Base-by-base conservation (phyloP, 2,888 invertebrate species). In the Celastrina argiolus region DNA sequence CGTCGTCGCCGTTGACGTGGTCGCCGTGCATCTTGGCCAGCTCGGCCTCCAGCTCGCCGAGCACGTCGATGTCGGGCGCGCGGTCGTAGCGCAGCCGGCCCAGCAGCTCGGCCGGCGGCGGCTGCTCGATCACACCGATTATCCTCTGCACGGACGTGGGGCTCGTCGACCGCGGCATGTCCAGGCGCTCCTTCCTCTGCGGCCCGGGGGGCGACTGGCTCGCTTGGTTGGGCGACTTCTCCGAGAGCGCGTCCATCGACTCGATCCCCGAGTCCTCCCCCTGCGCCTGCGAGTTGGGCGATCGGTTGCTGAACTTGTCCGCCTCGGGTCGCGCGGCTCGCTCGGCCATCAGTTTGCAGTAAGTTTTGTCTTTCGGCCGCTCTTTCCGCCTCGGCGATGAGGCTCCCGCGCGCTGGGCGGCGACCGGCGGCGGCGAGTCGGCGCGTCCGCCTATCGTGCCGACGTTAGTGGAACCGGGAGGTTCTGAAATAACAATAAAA, bases 251-350 rank as follows among this genome's bases (percentile, higher is more conserved):
- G 81, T 97, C 97, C 97, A 97, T 97, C 42, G 97, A 97, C 82
- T 97, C 97, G 67, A 97, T 97, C 16, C 97, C 97, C 67, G 97
- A 97, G 84, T 97, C 97, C 80, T 97, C 97, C 58, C 97, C 97
- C 76, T 95, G 95, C 45, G 92, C 91, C 71, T 92, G 92, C 26
- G 88, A 87, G 74, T 83, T 84, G 67, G 92, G 92, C 18, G 93
- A 93, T 65, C 88, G 77, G 72, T 80, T 83, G 67, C 79, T 81
- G 77, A 86, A 86, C 77, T 87, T 87, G 74, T 87, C 85, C 68
- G 82, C 75, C 69, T 77, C 72, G 72, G 79, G 73, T 71, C 75
- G 69, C 34, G 73, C 77, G 73, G 81, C 80, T 12, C 92, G 85
- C 70, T 93, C 93, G 28, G 90, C 92, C 56, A 92, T 82, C 69